Evolutionary conservation across 2,888 invertebrate species (phyloP).

Genomic region (Thecophora atra): DNA sequence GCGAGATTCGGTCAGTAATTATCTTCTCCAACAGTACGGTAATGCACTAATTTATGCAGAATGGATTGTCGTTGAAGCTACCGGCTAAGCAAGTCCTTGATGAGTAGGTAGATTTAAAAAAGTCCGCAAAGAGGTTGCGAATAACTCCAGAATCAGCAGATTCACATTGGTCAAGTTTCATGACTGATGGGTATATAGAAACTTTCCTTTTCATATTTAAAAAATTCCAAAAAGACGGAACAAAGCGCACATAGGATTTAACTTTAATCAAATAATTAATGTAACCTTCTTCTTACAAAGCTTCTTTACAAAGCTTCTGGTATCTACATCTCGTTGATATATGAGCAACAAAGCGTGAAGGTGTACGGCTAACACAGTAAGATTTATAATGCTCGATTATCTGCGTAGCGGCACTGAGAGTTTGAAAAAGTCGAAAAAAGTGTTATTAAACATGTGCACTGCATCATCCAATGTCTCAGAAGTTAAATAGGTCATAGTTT

Average conservation of each 20-base stretch:
- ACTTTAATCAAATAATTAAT: neutral
- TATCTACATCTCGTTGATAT: too few species aligned
- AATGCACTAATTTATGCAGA: neutral
- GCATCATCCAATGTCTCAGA: neutral
- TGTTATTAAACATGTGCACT: neutral
- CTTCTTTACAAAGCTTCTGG: neutral
- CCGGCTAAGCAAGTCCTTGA: neutral
- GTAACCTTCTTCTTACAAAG: neutral
- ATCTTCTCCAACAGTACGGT: neutral
- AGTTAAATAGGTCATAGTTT: neutral
- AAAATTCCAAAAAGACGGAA: neutral
- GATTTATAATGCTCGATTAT: neutral
- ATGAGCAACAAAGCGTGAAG: neutral
- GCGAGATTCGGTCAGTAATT: neutral
- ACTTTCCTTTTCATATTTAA: neutral
- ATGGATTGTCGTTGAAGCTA: neutral
- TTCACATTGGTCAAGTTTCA: constrained; percentile 1
- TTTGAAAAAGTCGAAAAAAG: neutral
- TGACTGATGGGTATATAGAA: neutral
- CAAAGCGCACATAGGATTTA: neutral
- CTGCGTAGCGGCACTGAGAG: neutral
- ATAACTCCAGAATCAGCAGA: too few species aligned
- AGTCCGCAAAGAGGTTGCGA: too few species aligned
- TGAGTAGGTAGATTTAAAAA: too few species aligned
- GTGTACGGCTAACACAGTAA: neutral